Evolutionary conservation across 1,140 invertebrate genomes (phyloP).

Genomic region (Lamellibrachia luymesi): DNA sequence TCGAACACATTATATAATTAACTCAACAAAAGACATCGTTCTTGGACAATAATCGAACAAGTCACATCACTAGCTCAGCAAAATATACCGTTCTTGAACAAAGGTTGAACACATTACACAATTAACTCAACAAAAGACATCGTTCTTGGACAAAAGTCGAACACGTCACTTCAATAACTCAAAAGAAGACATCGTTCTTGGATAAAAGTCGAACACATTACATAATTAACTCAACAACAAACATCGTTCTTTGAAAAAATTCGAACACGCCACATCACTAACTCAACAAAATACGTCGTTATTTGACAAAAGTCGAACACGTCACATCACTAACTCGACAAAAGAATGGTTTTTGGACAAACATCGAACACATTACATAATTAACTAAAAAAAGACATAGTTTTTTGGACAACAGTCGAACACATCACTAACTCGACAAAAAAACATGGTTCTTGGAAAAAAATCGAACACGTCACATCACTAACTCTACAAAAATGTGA

Average conservation of each 20-base stretch:
- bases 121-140: background rate
- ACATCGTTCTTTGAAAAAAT: background rate
- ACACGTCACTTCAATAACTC: no score
- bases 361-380: background rate
- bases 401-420: background rate
- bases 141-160: background rate
- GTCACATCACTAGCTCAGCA: background rate
- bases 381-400: background rate
- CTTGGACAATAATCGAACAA: background rate
- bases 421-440: background rate
- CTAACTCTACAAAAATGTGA: background rate
- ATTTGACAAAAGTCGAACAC: background rate
- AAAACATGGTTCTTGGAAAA: background rate
- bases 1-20: background rate
- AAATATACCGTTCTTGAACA: background rate
- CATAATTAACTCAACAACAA: background rate
- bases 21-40: background rate
- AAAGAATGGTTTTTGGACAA: background rate
- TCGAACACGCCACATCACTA: background rate
- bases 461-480: background rate
- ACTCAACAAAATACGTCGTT: background rate
- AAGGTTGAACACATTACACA: background rate
- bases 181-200: no score
- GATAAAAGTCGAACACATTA: background rate
- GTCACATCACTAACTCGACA: no score